Conservation (phyloP, 2,888 invertebrate species). For the Mamestra brassicae region DNA sequence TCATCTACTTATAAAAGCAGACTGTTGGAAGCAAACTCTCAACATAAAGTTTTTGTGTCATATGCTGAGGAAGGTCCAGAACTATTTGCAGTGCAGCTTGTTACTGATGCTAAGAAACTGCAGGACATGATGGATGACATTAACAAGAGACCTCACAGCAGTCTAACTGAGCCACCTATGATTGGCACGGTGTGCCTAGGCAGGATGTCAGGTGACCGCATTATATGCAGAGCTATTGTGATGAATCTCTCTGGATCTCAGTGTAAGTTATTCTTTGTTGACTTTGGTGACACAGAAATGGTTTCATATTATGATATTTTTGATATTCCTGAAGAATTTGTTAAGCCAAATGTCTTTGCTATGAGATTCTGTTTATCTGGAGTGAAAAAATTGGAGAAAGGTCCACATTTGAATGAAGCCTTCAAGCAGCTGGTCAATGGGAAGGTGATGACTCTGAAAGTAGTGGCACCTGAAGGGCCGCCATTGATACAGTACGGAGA, state of each 20-base stretch:
- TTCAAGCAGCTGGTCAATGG: slow-evolving; percentile 93
- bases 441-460: slow-evolving; percentile 92
- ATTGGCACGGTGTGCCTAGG: slow-evolving; percentile 95
- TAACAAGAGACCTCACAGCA: slow-evolving; percentile 91
- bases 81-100: slow-evolving; percentile 94
- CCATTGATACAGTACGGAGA: slow-evolving; percentile 94
- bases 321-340: slow-evolving; percentile 94
- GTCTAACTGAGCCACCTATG: slow-evolving; percentile 92
- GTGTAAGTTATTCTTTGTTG: slow-evolving; percentile 95
- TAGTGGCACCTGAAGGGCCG: slow-evolving; percentile 93
- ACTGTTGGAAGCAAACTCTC: slow-evolving; percentile 85
- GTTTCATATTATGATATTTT: slow-evolving; percentile 93
- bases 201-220: slow-evolving; percentile 92
- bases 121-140: slow-evolving; percentile 94
- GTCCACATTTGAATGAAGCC: slow-evolving; percentile 92
- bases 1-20: slow-evolving; percentile 90
- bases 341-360: slow-evolving; percentile 94
- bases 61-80: slow-evolving; percentile 95
- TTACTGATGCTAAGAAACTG: slow-evolving; percentile 91
- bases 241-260: slow-evolving; percentile 93
- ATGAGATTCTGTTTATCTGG: slow-evolving; percentile 94
- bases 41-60: slow-evolving; percentile 93
- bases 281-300: slow-evolving; percentile 95
- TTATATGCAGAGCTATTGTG: slow-evolving; percentile 94
- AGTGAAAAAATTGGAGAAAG: slow-evolving; percentile 91